phyloP scores from a whole-genome alignment of 2,797 vertebrate genomes.

The Rhincodon typus region DNA sequence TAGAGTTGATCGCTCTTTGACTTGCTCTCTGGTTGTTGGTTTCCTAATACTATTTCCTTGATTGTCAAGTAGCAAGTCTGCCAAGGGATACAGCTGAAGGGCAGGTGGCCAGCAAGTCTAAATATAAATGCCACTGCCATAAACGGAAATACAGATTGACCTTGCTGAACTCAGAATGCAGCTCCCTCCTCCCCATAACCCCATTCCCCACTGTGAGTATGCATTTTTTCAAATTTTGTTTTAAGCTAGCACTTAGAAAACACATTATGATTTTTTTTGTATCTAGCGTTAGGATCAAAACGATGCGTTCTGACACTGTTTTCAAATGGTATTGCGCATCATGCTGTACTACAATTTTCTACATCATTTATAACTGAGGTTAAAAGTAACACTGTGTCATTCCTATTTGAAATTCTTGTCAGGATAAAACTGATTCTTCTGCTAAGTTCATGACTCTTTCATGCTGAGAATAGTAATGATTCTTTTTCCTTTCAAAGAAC shows the following conservation, averaged over 20 bases:
- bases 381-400: conserved; percentile 8
- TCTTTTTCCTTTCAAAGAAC: neutral
- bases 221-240: neutral
- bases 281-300: neutral
- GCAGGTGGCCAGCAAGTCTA: neutral
- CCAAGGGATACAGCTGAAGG: conserved; percentile 13
- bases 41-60: conserved; percentile 11
- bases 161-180: neutral
- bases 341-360: neutral
- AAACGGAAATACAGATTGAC: neutral
- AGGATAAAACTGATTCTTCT: neutral
- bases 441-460: neutral
- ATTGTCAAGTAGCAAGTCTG: neutral
- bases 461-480: neutral
- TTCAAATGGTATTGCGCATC: neutral
- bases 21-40: neutral
- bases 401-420: neutral
- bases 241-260: neutral
- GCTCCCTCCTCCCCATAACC: no score
- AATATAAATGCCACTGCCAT: neutral
- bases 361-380: neutral
- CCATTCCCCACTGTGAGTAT: neutral
- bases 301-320: neutral
- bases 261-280: neutral
- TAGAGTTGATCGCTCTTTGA: conserved; percentile 19